Base-by-base conservation (phyloP, 2,113 vertebrate genomes). In the Chiloscyllium plagiosum region DNA sequence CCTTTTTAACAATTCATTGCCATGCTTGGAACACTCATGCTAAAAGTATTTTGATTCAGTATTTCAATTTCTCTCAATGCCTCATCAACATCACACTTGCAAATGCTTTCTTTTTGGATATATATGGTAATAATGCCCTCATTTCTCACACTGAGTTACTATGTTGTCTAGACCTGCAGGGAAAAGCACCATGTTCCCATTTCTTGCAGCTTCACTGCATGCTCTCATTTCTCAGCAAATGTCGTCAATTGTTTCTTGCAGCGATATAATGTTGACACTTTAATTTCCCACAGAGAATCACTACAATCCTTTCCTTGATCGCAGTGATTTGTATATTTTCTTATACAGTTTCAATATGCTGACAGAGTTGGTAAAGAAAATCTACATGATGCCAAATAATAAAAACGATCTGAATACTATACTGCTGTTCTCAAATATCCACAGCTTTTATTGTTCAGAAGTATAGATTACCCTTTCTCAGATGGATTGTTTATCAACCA, bases 231-330 rank as follows among this genome's bases (percentile, higher is more conserved):
- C 65, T 93, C 89, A 66, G 15, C 61, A 37, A 93, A 66, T 37
- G 56, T 66, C 33, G 15, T n/a, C 89, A n/a, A 66, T 93, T 37
- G 56, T 93, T 66, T 66, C 89, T 37, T 24, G 89, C 89, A 66
- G 89, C 89, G 56, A 90, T 33, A 61, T 29, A 90, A 90, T 90
- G 87, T 61, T 93, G 89, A 66, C 61, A 66, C 89, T 93, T 93
- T 37, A 93, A 19, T 66, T 93, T 93, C 89, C 89, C 61, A 20
- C 17, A 37, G 56, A 66, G 65, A 37, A 66, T 66, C 61, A 19
- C 33, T 66, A 37, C 61, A 65, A 22, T 24, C 26, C 61, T 37
- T 66, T 66, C 7, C 61, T 93, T 66, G 61, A 93, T 66, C 5
- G 33, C 89, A 65, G 89, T 93, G 33, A 61, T 93, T 93, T 66